These are phyloP conservation scores for Spatulosminthurus flaviceps DNA, from an alignment of 2,888 invertebrate species.

Conservation along the genomic window DNA sequence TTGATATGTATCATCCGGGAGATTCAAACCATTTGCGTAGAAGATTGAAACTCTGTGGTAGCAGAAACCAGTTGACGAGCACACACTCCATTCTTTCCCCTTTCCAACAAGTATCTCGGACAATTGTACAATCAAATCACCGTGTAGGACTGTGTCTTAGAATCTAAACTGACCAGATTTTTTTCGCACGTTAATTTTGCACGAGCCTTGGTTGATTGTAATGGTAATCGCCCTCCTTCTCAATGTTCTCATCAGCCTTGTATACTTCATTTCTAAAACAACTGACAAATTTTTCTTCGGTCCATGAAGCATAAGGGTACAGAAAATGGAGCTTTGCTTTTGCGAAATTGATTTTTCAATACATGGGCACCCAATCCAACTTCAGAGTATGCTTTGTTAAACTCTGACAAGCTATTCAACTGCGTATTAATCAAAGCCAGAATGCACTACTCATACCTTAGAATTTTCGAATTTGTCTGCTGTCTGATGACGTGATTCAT, in stretches of 20 bases:
- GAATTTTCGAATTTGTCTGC: too few relatives aligned
- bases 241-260: background rate
- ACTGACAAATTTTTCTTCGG: background rate
- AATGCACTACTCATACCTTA: too few relatives aligned
- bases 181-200: background rate
- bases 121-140: background rate
- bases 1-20: background rate
- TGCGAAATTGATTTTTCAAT: background rate
- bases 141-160: background rate
- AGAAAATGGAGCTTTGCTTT: background rate
- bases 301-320: background rate
- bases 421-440: background rate
- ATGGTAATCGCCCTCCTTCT: background rate
- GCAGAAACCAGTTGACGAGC: background rate
- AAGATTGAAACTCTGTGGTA: background rate
- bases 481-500: too few relatives aligned
- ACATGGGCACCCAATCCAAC: background rate
- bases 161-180: background rate
- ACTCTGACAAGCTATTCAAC: background rate
- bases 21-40: background rate
- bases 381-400: background rate
- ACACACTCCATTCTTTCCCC: background rate
- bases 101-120: background rate
- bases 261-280: background rate
- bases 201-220: background rate